These are phyloP conservation scores for Phyto melanocephala DNA, from an alignment of 2,888 invertebrate species.

Conservation along the genomic window DNA sequence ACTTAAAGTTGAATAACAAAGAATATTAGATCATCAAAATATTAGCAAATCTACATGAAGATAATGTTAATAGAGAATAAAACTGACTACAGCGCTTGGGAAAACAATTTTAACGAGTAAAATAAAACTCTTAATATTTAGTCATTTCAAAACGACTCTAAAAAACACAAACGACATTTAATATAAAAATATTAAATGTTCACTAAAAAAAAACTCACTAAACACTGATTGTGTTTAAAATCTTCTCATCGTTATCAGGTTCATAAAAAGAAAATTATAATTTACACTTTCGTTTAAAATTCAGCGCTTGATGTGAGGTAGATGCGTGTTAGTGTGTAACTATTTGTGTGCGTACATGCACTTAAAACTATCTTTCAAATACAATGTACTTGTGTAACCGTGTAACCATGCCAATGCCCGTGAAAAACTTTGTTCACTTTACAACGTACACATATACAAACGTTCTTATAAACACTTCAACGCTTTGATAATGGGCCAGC, in stretches of 20 bases:
- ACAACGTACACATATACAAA: background rate
- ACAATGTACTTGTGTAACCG: background rate
- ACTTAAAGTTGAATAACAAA: too few species aligned
- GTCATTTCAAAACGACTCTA: too few species aligned
- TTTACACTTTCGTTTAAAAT: background rate
- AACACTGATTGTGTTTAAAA: background rate
- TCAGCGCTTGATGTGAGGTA: background rate
- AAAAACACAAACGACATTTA: too few species aligned
- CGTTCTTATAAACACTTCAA: constrained; percentile 49
- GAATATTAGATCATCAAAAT: too few species aligned
- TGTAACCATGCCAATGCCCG: background rate
- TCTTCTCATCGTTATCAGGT: background rate
- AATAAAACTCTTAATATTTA: too few species aligned
- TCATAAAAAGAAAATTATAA: constrained; percentile 8
- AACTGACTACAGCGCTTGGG: too few species aligned
- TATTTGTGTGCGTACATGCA: background rate
- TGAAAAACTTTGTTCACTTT: constrained; percentile 9
- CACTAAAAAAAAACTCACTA: background rate
- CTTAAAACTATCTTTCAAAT: constrained; percentile 1
- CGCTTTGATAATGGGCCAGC: constrained; percentile 30
- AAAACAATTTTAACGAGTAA: too few species aligned
- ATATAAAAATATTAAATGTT: too few species aligned
- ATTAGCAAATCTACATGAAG: too few species aligned
- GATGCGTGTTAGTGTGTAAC: background rate
- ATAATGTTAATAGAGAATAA: too few species aligned